Percentiles rank a stretch among this genome's conserved stretches.
These are phyloP conservation scores for Helicoverpa assulta DNA, from an alignment of 2,888 invertebrate genomes.

Conservation along the genomic window DNA sequence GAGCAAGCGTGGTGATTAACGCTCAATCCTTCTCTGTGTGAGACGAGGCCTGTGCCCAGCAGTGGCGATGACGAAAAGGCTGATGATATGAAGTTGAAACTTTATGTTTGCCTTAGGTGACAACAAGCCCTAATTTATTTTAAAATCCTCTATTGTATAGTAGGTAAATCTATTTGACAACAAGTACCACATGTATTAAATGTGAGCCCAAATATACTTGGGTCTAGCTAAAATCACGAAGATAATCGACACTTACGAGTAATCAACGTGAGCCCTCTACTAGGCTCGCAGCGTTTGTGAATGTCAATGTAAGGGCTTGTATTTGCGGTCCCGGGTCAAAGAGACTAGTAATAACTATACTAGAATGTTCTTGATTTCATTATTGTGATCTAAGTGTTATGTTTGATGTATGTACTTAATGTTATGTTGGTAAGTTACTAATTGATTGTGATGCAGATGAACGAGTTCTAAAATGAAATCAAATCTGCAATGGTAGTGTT, in stretches of 20 bases:
- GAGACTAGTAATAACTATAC: conserved; percentile 31
- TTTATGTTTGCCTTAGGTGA: no score
- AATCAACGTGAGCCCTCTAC: conserved; percentile 24
- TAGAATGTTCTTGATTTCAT: conserved; percentile 18
- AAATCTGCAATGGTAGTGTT: no score
- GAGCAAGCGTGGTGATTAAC: no score
- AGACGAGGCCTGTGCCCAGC: no score
- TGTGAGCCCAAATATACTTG: not conserved
- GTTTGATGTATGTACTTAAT: not conserved
- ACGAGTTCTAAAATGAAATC: no score
- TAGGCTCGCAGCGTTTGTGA: conserved; percentile 33
- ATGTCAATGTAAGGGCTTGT: conserved; percentile 28
- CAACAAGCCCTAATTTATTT: no score
- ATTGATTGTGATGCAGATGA: not conserved
- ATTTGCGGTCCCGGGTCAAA: conserved; percentile 44
- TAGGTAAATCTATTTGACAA: not conserved
- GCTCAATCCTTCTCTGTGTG: no score
- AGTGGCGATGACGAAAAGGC: no score
- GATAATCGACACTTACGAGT: conserved; percentile 21
- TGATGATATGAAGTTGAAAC: no score
- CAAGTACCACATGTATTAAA: not conserved
- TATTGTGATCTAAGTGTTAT: conserved; percentile 20
- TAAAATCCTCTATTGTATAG: not conserved
- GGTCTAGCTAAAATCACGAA: conserved; percentile 18
- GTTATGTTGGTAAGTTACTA: not conserved